Conservation (phyloP, 2,797 vertebrate genomes). For the Cygnus olor region DNA sequence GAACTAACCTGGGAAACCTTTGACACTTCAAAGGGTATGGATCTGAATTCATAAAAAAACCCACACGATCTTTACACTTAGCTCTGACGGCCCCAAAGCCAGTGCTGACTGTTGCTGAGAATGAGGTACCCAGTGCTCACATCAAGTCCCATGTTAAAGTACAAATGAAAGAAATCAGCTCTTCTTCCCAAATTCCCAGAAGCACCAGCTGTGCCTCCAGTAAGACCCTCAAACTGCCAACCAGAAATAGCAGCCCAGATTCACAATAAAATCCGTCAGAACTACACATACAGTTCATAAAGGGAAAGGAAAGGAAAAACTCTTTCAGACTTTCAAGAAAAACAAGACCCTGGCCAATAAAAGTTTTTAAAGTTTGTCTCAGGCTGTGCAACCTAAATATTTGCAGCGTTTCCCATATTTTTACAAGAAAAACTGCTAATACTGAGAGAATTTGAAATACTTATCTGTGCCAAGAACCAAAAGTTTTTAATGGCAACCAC, state of each 20-base stretch:
- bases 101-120: not conserved
- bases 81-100: not conserved
- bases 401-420: not conserved
- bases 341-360: not conserved
- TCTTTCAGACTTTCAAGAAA: not conserved
- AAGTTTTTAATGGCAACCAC: not conserved
- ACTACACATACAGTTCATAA: not conserved
- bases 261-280: not conserved
- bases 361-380: not conserved
- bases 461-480: not conserved
- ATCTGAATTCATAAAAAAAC: not conserved
- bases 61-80: not conserved
- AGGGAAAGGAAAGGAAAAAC: not conserved
- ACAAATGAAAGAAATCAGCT: not conserved
- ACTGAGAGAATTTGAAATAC: not conserved
- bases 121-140: not conserved
- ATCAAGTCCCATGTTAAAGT: not conserved
- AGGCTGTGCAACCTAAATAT: not conserved
- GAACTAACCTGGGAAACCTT: not conserved
- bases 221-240: slow-evolving; percentile 23
- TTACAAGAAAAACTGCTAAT: not conserved
- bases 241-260: not conserved
- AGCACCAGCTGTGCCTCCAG: not conserved
- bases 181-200: not conserved
- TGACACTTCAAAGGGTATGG: not conserved